These are phyloP conservation scores for Corydoras maculifer DNA, from an alignment of 2,113 vertebrate genomes.

Conservation along the genomic window DNA sequence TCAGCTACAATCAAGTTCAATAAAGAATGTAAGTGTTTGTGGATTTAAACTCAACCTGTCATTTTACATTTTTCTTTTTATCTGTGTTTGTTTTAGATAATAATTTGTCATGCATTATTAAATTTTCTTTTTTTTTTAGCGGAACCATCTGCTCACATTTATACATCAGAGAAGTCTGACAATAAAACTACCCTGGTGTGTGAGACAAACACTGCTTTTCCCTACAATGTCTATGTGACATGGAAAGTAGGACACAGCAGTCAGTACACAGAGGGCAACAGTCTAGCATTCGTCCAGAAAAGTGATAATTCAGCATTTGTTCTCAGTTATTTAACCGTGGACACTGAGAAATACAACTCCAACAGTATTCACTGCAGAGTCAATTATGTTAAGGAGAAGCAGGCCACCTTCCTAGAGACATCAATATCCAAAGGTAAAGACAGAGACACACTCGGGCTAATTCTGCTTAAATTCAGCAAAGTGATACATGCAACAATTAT, in stretches of 20 bases:
- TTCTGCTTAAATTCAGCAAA: no score
- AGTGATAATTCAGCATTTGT: neutral
- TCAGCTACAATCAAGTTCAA: no score
- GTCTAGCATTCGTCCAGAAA: neutral
- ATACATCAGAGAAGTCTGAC: neutral
- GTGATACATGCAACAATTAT: no score
- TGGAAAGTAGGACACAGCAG: neutral
- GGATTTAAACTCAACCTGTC: neutral
- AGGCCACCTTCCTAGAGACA: no score
- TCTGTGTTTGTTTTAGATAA: no score
- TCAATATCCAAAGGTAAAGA: no score
- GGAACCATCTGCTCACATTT: neutral
- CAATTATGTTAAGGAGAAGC: no score
- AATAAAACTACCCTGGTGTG: slow-evolving; percentile 7
- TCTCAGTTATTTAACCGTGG: slow-evolving; percentile 11
- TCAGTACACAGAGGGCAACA: neutral
- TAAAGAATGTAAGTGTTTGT: neutral
- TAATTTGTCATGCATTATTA: no score
- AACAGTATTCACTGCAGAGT: no score
- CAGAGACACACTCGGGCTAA: no score
- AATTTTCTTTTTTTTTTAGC: neutral
- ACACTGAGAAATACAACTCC: neutral
- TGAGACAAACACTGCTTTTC: slow-evolving; percentile 14
- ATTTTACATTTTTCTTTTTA: no score
- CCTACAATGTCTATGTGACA: slow-evolving; percentile 21